Percentiles rank a stretch among this genome's conserved stretches.
These are phyloP conservation scores for Cartodere bifasciata DNA, from an alignment of 2,888 invertebrate genomes.

Conservation along the genomic window DNA sequence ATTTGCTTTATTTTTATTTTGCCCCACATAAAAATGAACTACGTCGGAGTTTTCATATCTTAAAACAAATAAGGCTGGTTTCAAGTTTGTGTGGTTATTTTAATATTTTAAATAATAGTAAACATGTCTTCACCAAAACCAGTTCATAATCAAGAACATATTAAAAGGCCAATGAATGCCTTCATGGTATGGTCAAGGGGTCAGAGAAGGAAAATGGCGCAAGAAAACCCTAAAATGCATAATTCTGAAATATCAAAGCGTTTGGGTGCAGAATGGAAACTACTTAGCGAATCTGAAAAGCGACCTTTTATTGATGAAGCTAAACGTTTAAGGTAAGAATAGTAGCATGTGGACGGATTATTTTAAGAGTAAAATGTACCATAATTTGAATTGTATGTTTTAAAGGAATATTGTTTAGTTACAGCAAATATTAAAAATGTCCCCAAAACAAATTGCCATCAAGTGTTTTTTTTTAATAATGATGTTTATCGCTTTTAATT, in stretches of 20 bases:
- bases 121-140: constrained; percentile 26
- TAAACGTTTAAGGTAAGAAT: constrained; percentile 69
- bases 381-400: not conserved
- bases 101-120: constrained; percentile 3
- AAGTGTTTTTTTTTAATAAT: too few species aligned
- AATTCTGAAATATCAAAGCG: constrained; percentile 84
- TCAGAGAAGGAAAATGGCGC: constrained; percentile 82
- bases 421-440: too few species aligned
- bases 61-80: too few species aligned
- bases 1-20: too few species aligned
- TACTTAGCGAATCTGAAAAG: constrained; percentile 74
- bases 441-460: too few species aligned
- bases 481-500: too few species aligned
- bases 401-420: too few species aligned
- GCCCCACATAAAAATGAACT: too few species aligned
- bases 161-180: constrained; percentile 70
- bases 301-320: constrained; percentile 86
- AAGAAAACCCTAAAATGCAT: constrained; percentile 90
- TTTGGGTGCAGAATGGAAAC: constrained; percentile 79
- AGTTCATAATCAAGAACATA: constrained; percentile 43
- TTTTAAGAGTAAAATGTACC: too few species aligned
- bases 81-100: too few species aligned
- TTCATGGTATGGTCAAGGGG: constrained; percentile 87
- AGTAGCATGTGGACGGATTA: too few species aligned
- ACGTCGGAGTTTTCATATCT: too few species aligned